These are phyloP conservation scores for Cephus runcator DNA, from an alignment of 2,888 invertebrate species.

Conservation along the genomic window DNA sequence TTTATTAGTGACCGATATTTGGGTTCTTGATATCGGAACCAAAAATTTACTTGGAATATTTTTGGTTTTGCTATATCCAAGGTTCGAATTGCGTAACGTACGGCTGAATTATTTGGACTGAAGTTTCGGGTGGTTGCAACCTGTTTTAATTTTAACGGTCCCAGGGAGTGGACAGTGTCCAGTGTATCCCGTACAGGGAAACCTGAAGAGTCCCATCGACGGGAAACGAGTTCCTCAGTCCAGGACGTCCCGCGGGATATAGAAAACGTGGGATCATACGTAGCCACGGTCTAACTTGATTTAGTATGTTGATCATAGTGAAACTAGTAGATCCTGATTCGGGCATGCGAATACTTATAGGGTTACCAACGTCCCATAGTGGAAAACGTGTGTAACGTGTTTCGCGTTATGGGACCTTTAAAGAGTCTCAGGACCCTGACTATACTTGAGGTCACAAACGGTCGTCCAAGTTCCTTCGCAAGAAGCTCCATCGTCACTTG, in stretches of 20 bases:
- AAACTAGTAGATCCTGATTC: conserved; percentile 19
- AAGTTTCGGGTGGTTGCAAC: neutral
- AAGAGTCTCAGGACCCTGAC: conserved; percentile 39
- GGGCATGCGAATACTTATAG: conserved; percentile 17
- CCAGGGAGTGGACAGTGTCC: conserved; percentile 4
- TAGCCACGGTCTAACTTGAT: conserved; percentile 39
- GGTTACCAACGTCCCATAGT: conserved; percentile 14
- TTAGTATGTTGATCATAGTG: conserved; percentile 37
- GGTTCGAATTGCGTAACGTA: neutral
- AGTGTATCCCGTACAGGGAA: neutral
- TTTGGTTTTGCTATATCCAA: neutral
- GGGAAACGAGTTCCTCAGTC: conserved; percentile 36
- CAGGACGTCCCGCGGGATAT: conserved; percentile 37
- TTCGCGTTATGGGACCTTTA: conserved; percentile 47
- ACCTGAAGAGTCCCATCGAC: conserved; percentile 7
- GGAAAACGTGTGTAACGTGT: conserved; percentile 51
- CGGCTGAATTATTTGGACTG: neutral
- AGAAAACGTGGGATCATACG: conserved; percentile 39
- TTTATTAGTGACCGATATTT: neutral
- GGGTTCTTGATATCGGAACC: neutral
- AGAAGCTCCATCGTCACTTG: conserved; percentile 8
- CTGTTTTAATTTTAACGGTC: conserved; percentile 2
- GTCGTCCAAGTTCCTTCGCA: conserved; percentile 21
- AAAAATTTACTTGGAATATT: too few relatives aligned
- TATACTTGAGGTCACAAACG: conserved; percentile 44